Percentiles rank a stretch among this genome's conserved stretches.
phyloP scores from a whole-genome alignment of 2,888 invertebrate genomes.

The Drosophila nigricruria region DNA sequence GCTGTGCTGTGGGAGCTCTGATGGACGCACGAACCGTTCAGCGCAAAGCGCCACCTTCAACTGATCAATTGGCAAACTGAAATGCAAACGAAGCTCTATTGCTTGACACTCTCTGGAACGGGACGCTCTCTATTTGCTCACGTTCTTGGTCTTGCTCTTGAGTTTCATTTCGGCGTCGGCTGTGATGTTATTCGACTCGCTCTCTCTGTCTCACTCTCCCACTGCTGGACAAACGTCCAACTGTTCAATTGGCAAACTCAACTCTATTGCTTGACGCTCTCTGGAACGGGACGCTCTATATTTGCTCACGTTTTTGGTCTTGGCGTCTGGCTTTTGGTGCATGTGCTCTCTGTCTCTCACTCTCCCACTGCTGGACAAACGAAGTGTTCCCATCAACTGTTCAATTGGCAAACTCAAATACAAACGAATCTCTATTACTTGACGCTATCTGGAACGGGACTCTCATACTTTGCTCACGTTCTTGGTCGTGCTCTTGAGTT shows the following conservation, averaged over 20 bases:
- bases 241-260: conserved; percentile 50
- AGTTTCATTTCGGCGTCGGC: background rate
- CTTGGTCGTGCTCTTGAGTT: too few relatives aligned
- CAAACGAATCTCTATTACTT: too few relatives aligned
- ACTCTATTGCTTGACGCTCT: too few relatives aligned
- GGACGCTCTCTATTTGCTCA: conserved; percentile 1
- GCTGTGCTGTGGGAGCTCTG: conserved; percentile 10
- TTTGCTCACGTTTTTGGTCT: too few relatives aligned
- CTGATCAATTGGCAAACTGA: conserved; percentile 51
- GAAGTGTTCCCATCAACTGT: too few relatives aligned
- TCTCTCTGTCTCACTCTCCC: background rate
- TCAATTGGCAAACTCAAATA: too few relatives aligned
- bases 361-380: too few relatives aligned
- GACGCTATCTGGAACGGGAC: too few relatives aligned
- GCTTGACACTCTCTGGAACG: conserved; percentile 11
- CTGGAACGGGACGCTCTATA: too few relatives aligned
- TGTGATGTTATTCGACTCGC: background rate
- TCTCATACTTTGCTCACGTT: too few relatives aligned
- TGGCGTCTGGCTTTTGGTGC: too few relatives aligned
- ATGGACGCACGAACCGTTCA: conserved; percentile 51
- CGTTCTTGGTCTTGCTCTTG: conserved; percentile 9
- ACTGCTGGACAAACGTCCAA: conserved; percentile 29
- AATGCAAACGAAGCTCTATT: conserved; percentile 8
- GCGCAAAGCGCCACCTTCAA: conserved; percentile 70
- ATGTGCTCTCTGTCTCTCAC: too few relatives aligned